A percentile compares a stretch with the other conserved stretches of the same genome.
Evolutionary conservation across 2,113 vertebrate species (phyloP).

Genomic region (Phalacrocorax carbo): DNA sequence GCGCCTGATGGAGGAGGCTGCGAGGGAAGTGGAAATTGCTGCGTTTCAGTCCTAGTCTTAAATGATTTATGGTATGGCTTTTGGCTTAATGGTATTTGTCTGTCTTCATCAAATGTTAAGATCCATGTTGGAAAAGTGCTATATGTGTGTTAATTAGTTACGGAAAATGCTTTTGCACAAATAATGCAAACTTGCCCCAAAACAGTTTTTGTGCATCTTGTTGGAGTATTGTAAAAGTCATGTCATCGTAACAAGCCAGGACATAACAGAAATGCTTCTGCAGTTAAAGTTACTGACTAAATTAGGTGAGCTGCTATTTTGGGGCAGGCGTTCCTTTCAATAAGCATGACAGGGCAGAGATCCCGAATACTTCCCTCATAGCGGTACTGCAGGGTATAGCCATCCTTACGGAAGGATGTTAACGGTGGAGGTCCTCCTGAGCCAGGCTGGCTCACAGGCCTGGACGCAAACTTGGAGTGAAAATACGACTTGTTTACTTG

Average conservation of each 20-base stretch:
- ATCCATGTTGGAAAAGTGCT: accelerated
- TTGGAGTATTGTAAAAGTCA: background rate
- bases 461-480: background rate
- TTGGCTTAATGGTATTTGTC: no score
- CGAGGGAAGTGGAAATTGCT: background rate
- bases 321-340: background rate
- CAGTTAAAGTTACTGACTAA: background rate
- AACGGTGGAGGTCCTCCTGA: background rate
- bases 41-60: background rate
- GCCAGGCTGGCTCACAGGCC: background rate
- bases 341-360: background rate
- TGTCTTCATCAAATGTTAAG: background rate
- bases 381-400: background rate
- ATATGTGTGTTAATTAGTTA: accelerated
- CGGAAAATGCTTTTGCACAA: background rate
- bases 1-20: accelerated
- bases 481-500: background rate
- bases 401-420: background rate
- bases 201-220: background rate
- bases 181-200: no score
- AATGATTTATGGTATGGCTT: background rate
- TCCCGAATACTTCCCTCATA: accelerated
- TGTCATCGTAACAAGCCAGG: accelerated
- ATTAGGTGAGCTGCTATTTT: background rate
- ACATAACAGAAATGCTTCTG: background rate